Conservation (phyloP, 2,113 vertebrate species). For the Onychostruthus taczanowskii region DNA sequence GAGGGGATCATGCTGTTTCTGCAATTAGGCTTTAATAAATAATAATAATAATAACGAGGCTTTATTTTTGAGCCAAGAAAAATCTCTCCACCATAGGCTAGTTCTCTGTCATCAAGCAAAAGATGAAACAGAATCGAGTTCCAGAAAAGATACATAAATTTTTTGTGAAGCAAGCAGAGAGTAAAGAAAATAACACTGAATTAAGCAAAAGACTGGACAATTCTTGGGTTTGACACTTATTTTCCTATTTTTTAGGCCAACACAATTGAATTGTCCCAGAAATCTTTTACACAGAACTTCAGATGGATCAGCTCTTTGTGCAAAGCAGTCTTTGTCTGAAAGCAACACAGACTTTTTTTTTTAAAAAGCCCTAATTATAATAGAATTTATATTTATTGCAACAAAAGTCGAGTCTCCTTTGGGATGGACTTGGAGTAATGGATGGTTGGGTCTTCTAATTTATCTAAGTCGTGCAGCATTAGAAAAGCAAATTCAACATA, state of each 20-base stretch:
- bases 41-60: background rate
- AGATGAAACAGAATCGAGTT: background rate
- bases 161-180: background rate
- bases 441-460: constrained; percentile 38
- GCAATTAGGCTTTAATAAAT: constrained; percentile 44
- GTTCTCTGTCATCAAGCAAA: background rate
- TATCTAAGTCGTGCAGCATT: constrained; percentile 41
- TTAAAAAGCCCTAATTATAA: background rate
- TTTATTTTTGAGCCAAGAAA: constrained; percentile 44
- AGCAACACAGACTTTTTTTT: background rate
- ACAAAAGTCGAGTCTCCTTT: background rate
- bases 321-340: background rate
- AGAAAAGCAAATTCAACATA: constrained; percentile 55
- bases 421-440: constrained; percentile 5
- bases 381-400: background rate
- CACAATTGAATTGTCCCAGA: background rate
- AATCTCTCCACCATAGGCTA: background rate
- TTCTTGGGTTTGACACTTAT: background rate
- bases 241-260: background rate
- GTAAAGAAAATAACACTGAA: background rate
- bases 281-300: background rate
- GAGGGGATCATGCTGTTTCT: background rate
- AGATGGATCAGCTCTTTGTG: background rate
- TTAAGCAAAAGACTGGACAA: background rate
- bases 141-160: background rate